phyloP scores from a whole-genome alignment of 2,888 invertebrate species.

The Yponomeuta sedellus region DNA sequence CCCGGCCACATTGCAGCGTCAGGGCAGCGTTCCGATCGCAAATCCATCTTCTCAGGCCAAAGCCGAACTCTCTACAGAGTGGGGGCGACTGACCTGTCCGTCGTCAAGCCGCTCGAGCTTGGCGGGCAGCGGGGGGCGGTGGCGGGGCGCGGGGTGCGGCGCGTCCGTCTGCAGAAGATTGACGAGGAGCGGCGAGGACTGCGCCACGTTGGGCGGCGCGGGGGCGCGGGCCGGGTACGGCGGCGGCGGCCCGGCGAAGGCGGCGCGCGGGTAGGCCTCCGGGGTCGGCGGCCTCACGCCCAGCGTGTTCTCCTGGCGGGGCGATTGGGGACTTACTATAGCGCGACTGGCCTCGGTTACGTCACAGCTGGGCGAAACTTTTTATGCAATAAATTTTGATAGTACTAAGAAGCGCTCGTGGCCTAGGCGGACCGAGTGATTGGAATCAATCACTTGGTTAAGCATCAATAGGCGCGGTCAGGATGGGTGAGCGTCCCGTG shows the following conservation, averaged over 20 bases:
- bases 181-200: slow-evolving; percentile 92
- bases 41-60: no score
- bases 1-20: no score
- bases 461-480: no score
- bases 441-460: no score
- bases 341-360: background rate
- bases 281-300: slow-evolving; percentile 50
- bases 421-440: no score
- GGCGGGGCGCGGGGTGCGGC: slow-evolving; percentile 48
- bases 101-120: slow-evolving; percentile 44
- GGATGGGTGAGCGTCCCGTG: no score
- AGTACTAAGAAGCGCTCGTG: no score
- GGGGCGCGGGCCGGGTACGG: slow-evolving; percentile 53
- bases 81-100: background rate
- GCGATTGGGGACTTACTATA: background rate
- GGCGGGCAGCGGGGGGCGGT: slow-evolving; percentile 52
- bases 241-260: slow-evolving; percentile 29
- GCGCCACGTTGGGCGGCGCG: slow-evolving; percentile 77
- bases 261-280: slow-evolving; percentile 26
- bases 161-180: slow-evolving; percentile 94
- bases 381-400: no score
- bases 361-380: no score
- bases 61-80: no score
- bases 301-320: slow-evolving; percentile 32
- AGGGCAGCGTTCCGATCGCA: no score